Conservation (phyloP, 2,113 vertebrate genomes). For the Paratilapia polleni region DNA sequence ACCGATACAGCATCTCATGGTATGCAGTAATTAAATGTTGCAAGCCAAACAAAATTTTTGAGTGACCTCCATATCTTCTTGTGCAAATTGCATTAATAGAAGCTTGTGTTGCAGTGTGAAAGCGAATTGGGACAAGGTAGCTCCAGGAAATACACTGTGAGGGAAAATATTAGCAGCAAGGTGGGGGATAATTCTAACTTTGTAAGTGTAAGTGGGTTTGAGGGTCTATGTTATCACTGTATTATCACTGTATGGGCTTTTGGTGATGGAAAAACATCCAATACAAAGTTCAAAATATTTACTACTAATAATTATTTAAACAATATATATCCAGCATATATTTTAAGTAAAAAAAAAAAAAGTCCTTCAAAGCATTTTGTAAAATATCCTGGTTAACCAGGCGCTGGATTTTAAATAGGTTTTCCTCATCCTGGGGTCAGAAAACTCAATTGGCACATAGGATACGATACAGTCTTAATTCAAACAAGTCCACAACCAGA, state of each 20-base stretch:
- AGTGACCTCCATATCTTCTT: not conserved
- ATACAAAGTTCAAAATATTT: not conserved
- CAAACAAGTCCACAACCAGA: slow-evolving; percentile 24
- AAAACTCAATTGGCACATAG: slow-evolving; percentile 56
- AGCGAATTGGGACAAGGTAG: not conserved
- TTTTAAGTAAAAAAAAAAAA: not conserved
- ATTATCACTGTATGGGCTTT: not conserved
- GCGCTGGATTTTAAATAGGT: slow-evolving; percentile 9
- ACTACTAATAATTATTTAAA: not conserved
- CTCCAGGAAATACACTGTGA: not conserved
- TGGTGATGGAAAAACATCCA: not conserved
- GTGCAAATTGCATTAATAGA: not conserved
- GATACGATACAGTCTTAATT: slow-evolving; percentile 5
- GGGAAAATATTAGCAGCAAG: not conserved
- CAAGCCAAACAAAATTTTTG: not conserved
- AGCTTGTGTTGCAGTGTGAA: not conserved
- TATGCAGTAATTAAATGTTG: not conserved
- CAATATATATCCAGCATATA: too few relatives aligned
- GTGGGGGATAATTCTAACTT: not conserved
- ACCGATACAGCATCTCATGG: not conserved
- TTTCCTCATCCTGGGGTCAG: slow-evolving; percentile 38
- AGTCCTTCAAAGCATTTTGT: not conserved
- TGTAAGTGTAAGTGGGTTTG: too few relatives aligned
- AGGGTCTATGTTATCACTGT: too few relatives aligned
- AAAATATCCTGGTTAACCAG: not conserved